Evolutionary conservation across 1,140 invertebrate genomes (phyloP), one percentile per base, ranked within the genome.

Genomic region (Diorhabda carinulata): DNA sequence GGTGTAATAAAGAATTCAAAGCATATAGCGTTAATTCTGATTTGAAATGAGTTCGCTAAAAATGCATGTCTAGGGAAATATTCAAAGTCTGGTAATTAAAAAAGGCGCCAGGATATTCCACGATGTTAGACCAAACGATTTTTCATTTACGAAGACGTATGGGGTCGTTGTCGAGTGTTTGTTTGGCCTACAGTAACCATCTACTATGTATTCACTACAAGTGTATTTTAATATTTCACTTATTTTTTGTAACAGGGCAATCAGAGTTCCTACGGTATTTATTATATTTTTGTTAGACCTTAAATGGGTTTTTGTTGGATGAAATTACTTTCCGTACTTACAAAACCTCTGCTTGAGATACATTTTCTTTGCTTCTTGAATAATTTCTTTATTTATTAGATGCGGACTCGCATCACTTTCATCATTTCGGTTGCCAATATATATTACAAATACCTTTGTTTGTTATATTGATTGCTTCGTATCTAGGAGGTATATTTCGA

Each of bases 171-270:
- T 52, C 57, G 40, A 64, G 9, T 40, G 68, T 45, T 58, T 44
- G 4, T 57, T 56, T 70, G 68, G 66, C 57, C 71, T 7, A 61
- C 68, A 62, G 65, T 56, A 73, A 71, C 66, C 56, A 69, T 58
- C 9, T 52, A 52, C 47, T 52, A 10, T 57, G 47, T 57, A 65
- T 65, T 57, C 52, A 57, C 52, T 58, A 66, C 61, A 66, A 63
- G 66, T 57, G 64, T 67, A 70, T 73, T 73, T 76, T 74, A 74
- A 76, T 75, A 74, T 72, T 76, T 76, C 68, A 76, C 75, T 74
- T 74, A 75, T 73, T 74, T 73, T 71, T 70, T 70, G 70, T 70
- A 73, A 44, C 42, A 63, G 72, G 70, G 75, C 73, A 76, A 76
- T 76, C 71, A 76, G 45, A 71, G 73, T 72, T 72, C 65, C 67